phyloP scores from a whole-genome alignment of 2,888 invertebrate species.

The Tryphoninae sp. region DNA sequence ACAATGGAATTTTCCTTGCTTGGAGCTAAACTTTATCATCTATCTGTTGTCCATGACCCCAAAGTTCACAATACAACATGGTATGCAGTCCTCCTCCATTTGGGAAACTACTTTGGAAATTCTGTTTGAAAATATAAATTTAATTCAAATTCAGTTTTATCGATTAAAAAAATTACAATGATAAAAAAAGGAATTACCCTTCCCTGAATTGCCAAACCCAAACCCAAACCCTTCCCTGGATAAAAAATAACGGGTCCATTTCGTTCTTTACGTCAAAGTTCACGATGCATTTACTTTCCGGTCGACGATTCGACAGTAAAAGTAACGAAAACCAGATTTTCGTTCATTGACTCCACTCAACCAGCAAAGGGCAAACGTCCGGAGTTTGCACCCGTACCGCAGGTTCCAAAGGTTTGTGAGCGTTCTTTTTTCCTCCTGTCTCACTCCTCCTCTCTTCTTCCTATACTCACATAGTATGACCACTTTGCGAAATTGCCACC shows the following conservation, averaged over 20 bases:
- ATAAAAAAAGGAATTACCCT: too few species aligned
- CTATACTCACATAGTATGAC: not conserved
- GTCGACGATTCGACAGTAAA: constrained; percentile 1
- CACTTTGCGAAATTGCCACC: constrained; percentile 17
- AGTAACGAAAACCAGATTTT: constrained; percentile 21
- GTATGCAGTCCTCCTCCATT: too few species aligned
- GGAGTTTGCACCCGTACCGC: constrained; percentile 13
- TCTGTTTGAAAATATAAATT: too few species aligned
- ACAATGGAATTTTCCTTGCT: constrained; percentile 1
- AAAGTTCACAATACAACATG: too few species aligned
- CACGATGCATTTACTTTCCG: not conserved
- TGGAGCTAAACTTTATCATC: not conserved
- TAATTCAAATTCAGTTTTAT: too few species aligned
- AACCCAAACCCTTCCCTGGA: too few species aligned
- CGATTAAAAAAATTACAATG: too few species aligned
- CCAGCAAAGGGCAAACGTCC: constrained; percentile 18
- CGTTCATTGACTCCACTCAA: constrained; percentile 26
- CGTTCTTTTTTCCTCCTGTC: not conserved
- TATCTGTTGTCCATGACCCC: too few species aligned
- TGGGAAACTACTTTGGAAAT: too few species aligned
- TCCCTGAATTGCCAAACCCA: too few species aligned
- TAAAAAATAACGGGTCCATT: too few species aligned
- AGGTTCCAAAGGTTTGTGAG: constrained; percentile 16
- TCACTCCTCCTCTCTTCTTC: not conserved
- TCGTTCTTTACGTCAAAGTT: not conserved